Base-by-base conservation (phyloP, 2,888 invertebrate genomes). In the Patella pellucida region DNA sequence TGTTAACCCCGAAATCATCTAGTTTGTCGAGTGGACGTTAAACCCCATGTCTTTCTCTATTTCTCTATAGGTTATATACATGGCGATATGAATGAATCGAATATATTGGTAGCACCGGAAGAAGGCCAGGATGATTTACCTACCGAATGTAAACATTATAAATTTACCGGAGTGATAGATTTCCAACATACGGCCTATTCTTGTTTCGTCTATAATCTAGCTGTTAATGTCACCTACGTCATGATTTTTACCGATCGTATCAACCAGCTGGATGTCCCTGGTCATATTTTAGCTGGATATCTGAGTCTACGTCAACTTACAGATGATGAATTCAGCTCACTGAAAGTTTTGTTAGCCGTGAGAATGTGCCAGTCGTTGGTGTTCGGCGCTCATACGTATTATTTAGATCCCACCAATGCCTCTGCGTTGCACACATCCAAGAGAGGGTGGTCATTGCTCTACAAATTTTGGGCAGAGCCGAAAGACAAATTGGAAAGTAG, bases 21-120 rank as follows among this genome's bases (percentile, higher is more conserved):
- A n/a, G n/a, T n/a, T n/a, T n/a, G n/a, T n/a, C n/a, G n/a, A n/a
- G n/a, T n/a, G n/a, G 27, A 27, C 3, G 27, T 27, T 27, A 27
- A 27, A 27, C n/a, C n/a, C n/a, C n/a, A n/a, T n/a, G n/a, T n/a
- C n/a, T n/a, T n/a, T n/a, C n/a, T 27, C 1, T 27, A 27, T 27
- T 27, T 27, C 2, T 27, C n/a, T 41, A 41, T 41, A 41, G 41
- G 41, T 86, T 79, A 95, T 9, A 95, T 97, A 79, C 97, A 98
- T 87, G 97, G 97, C 0, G 97, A 98, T 89, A 93, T 95, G 76
- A 97, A 97, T 89, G 97, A 97, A 87, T 95, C 96, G 90, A 98
- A 97, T 91, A 93, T 97, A 5, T 89, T 97, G 7, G 94, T 95
- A 0, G 15, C 12, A 69, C 87, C 87, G 7, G 62, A 19, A 19